Base-by-base conservation (phyloP, 2,797 vertebrate species). In the Cryptoblepharus egeriae region DNA sequence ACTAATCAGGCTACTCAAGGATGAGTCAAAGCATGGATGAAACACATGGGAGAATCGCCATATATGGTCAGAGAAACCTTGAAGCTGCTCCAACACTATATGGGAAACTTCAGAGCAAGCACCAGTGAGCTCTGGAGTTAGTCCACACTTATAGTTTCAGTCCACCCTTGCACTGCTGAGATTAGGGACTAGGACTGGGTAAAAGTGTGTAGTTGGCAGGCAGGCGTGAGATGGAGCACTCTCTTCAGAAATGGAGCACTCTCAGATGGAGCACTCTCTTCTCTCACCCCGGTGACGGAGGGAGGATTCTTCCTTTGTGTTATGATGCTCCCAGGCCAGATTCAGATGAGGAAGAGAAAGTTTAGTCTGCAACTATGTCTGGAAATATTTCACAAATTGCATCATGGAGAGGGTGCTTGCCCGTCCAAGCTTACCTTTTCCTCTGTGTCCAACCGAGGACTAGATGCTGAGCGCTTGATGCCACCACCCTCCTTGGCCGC, bases 401-500 rank as follows among this genome's bases (percentile, higher is more conserved):
- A 18, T 2, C 15, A 10, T 16, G 13, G 49, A 15, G 49, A 15
- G 13, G 6, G 13, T 1, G 2, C 18, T 3, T 7, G 5, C 69
- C 77, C n/a, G 15, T 5, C 42, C 9, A 5, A 49, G 72, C 89
- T 87, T 63, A 91, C 91, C 91, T 90, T 88, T 37, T 89, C 84
- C 20, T 89, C 86, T 10, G 79, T 85, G 64, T 93, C 93, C 75
- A 95, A 64, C 52, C 77, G 55, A 0, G 94, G 93, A 28, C 93
- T 92, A 42, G 95, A 95, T 3, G 94, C 93, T 0, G 95, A 95
- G 60, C 94, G 94, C 85, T 91, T 92, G 84, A 93, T 89, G 52
- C 92, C 81, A 22, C 91, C 74, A 0, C 57, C 65, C 18, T 87
- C 88, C 80, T 77, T 85, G 77, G 39, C 69, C 0, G 69, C 58